A percentile compares a stretch with the other conserved stretches of the same genome.
Evolutionary conservation across 1,140 invertebrate genomes (phyloP).

Genomic region (Magallana angulata): DNA sequence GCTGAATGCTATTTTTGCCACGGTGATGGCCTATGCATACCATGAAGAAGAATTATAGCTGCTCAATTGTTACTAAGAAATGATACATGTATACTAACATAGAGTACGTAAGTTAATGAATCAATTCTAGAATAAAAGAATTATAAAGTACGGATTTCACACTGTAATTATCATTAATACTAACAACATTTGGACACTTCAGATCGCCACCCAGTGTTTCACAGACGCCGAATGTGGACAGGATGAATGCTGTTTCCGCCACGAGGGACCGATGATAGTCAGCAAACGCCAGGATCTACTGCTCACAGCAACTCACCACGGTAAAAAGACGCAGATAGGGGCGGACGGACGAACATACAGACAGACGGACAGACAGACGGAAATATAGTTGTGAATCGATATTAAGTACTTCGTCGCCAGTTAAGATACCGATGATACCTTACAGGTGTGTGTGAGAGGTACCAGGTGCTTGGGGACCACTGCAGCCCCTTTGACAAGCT

Average conservation of each 20-base stretch:
- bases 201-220: slow-evolving; percentile 14
- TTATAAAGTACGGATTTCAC: too few species aligned
- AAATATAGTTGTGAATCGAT: too few species aligned
- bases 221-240: slow-evolving; percentile 36
- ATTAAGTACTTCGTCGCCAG: not conserved
- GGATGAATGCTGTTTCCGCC: slow-evolving; percentile 43
- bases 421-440: not conserved
- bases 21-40: not conserved
- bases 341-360: not conserved
- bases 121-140: not conserved
- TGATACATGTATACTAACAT: not conserved
- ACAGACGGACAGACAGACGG: not conserved
- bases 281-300: slow-evolving; percentile 26
- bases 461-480: slow-evolving; percentile 15
- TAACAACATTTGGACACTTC: not conserved
- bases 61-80: too few species aligned
- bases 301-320: not conserved
- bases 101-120: not conserved
- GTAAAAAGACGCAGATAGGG: not conserved
- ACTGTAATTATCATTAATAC: not conserved
- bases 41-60: too few species aligned
- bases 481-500: slow-evolving; percentile 41
- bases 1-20: too few species aligned
- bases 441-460: slow-evolving; percentile 48
- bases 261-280: slow-evolving; percentile 46